Percentiles rank a stretch among this genome's conserved stretches.
Conservation (phyloP, 1,140 invertebrate genomes). For the Mya arenaria region DNA sequence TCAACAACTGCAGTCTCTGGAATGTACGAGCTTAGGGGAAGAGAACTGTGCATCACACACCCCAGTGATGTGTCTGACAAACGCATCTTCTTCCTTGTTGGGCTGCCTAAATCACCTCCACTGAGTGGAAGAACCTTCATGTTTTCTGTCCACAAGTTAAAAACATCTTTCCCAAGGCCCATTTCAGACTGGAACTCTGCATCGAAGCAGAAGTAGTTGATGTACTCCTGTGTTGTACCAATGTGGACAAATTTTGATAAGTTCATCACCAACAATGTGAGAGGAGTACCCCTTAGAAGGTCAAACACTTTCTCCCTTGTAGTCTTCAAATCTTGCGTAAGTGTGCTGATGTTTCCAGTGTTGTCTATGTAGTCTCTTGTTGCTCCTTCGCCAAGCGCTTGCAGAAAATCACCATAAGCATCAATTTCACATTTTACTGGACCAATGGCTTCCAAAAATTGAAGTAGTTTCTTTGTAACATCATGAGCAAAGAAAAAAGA, state of each 20-base stretch:
- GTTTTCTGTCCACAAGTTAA: constrained; percentile 64
- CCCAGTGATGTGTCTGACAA: constrained; percentile 58
- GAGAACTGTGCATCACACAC: constrained; percentile 75
- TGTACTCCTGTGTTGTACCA: constrained; percentile 82
- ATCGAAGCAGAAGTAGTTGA: constrained; percentile 78
- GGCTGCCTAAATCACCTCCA: background rate
- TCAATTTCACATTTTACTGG: constrained; percentile 81
- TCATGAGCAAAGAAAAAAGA: constrained; percentile 81
- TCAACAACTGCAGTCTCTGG: constrained; percentile 76
- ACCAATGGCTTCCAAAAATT: constrained; percentile 73
- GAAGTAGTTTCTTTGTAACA: constrained; percentile 77
- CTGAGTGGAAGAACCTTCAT: background rate
- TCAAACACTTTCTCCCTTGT: constrained; percentile 75
- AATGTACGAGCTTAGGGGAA: constrained; percentile 62
- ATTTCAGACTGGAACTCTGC: constrained; percentile 73
- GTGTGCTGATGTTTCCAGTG: constrained; percentile 71
- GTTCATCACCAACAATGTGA: constrained; percentile 80
- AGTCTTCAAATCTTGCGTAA: constrained; percentile 61
- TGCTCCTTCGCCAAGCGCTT: constrained; percentile 79
- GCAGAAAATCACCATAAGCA: constrained; percentile 83
- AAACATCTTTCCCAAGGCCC: constrained; percentile 69
- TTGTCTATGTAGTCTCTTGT: constrained; percentile 73
- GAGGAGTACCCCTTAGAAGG: constrained; percentile 69
- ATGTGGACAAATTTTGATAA: constrained; percentile 82
- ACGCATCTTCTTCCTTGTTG: constrained; percentile 15